Conservation (phyloP, 1,140 invertebrate species). For the Lepeophtheirus salmonis region DNA sequence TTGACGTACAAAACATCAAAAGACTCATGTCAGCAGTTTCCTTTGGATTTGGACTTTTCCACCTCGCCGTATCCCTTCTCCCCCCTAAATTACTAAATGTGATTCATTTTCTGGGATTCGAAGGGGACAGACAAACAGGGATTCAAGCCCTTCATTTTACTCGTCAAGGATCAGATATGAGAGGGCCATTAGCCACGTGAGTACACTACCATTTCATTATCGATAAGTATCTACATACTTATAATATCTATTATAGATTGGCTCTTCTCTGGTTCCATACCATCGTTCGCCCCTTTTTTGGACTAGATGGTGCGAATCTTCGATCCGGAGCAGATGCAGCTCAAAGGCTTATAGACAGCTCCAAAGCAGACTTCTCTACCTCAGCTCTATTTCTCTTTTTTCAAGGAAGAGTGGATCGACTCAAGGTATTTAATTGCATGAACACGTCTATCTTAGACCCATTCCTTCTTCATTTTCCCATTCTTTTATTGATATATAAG, state of each 20-base stretch:
- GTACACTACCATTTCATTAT: constrained; percentile 22
- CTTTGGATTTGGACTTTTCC: constrained; percentile 52
- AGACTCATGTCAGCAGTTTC: constrained; percentile 42
- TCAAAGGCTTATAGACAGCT: constrained; percentile 37
- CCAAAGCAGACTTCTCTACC: constrained; percentile 37
- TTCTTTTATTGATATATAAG: too few species aligned
- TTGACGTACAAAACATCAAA: constrained; percentile 2
- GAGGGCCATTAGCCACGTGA: constrained; percentile 47
- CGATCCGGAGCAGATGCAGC: constrained; percentile 39
- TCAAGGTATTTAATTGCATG: constrained; percentile 45
- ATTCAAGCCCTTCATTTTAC: constrained; percentile 43
- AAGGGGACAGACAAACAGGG: constrained; percentile 41
- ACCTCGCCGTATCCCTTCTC: constrained; percentile 45
- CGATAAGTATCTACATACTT: constrained; percentile 11
- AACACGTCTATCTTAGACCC: too few species aligned
- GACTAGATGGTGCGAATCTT: constrained; percentile 41
- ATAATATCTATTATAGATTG: constrained; percentile 31
- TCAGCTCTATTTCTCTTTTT: constrained; percentile 52
- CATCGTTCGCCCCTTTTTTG: constrained; percentile 48
- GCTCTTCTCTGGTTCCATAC: constrained; percentile 52
- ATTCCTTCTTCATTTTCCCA: too few species aligned
- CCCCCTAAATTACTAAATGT: constrained; percentile 44
- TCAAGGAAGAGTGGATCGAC: constrained; percentile 39
- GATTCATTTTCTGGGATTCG: constrained; percentile 49
- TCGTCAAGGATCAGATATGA: constrained; percentile 44